A percentile compares a stretch with the other conserved stretches of the same genome.
These are phyloP conservation scores for Chionomys nivalis DNA, from an alignment of 2,113 vertebrate genomes.

Conservation along the genomic window DNA sequence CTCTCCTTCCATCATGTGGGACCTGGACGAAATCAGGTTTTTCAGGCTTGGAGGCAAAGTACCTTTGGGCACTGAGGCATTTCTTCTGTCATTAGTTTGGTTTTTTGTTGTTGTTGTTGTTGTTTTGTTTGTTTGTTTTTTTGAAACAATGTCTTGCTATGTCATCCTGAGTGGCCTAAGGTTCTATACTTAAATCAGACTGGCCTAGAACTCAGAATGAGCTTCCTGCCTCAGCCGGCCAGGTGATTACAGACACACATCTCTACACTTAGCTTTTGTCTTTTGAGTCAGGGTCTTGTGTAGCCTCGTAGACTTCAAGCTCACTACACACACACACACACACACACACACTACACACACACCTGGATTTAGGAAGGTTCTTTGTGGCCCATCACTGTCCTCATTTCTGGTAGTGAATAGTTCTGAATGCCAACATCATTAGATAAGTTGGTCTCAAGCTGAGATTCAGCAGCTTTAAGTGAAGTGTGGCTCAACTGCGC, in stretches of 20 bases:
- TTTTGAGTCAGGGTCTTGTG: background rate
- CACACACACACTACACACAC: no score
- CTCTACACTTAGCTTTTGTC: background rate
- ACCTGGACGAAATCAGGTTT: background rate
- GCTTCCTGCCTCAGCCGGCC: background rate
- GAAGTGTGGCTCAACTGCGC: background rate
- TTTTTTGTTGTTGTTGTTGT: no score
- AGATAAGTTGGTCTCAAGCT: background rate
- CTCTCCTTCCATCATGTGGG: background rate
- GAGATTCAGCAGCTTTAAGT: background rate
- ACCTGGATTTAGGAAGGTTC: background rate
- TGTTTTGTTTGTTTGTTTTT: no score
- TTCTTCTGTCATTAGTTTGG: background rate
- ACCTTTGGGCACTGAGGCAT: background rate
- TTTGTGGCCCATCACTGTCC: background rate
- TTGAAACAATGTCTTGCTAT: background rate
- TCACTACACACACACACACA: background rate
- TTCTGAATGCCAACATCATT: conserved; percentile 28
- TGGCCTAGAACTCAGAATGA: background rate
- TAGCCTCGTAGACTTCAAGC: background rate
- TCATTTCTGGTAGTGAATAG: background rate
- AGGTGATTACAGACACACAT: background rate
- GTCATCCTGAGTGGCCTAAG: background rate
- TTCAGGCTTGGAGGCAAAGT: background rate
- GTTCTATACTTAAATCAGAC: background rate